Evolutionary conservation across 2,797 vertebrate species (phyloP).

Genomic region (Limnodromus scolopaceus): DNA sequence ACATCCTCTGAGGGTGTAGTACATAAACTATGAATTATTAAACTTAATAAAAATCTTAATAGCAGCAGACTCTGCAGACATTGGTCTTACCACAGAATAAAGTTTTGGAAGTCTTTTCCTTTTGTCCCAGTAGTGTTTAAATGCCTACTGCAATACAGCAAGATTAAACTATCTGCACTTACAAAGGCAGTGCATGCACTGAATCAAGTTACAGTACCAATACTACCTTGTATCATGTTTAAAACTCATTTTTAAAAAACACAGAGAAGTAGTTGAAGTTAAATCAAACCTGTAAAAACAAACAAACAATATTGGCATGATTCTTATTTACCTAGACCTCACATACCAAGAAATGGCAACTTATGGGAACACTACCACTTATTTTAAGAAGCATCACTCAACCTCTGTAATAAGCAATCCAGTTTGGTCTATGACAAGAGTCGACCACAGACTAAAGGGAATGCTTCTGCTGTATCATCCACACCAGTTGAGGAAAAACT

Average conservation of each 20-base stretch:
- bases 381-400: neutral
- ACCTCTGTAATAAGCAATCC: neutral
- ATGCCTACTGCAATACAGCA: neutral
- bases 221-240: neutral
- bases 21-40: neutral
- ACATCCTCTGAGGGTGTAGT: neutral
- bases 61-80: neutral
- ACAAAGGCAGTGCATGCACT: neutral
- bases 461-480: neutral
- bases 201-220: neutral
- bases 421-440: neutral
- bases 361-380: accelerated
- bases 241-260: neutral
- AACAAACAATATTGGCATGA: neutral
- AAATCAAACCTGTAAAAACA: neutral
- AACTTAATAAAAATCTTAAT: neutral
- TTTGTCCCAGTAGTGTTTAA: neutral
- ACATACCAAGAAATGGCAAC: neutral
- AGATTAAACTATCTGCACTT: neutral
- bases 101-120: neutral
- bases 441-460: neutral
- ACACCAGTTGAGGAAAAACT: neutral
- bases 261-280: neutral
- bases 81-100: neutral
- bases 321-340: neutral